Conservation (phyloP, 2,113 vertebrate genomes). For the Clarias gariepinus region DNA sequence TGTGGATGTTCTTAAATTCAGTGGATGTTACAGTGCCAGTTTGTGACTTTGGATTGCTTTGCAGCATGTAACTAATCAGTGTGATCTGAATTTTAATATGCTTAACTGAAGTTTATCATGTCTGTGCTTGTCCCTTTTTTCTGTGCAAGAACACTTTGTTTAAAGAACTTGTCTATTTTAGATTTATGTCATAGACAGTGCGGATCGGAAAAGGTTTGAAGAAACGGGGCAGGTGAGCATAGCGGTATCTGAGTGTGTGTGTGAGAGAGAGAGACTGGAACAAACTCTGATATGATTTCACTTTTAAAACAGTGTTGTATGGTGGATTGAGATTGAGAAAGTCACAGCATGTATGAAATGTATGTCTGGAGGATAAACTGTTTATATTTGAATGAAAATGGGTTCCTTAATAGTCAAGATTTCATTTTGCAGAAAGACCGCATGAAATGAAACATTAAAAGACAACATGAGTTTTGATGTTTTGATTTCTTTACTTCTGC, state of each 20-base stretch:
- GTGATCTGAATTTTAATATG: not conserved
- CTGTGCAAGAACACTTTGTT: not conserved
- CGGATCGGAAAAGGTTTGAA: constrained; percentile 88
- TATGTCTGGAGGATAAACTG: not conserved
- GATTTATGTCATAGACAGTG: constrained; percentile 90
- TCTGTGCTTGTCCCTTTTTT: constrained; percentile 3
- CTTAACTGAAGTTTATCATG: not conserved
- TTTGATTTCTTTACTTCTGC: not conserved
- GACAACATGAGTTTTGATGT: not conserved
- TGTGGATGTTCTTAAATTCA: not conserved
- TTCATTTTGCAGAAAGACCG: not conserved
- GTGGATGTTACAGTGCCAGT: not conserved
- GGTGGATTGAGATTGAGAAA: not conserved
- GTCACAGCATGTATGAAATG: not conserved
- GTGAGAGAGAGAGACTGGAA: too few species aligned
- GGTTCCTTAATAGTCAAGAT: not conserved
- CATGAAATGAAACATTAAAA: not conserved
- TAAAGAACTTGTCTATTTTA: constrained; percentile 58
- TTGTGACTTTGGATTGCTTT: not conserved
- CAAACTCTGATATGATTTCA: not conserved
- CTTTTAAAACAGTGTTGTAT: not conserved
- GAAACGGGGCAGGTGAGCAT: constrained; percentile 82
- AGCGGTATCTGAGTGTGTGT: not conserved
- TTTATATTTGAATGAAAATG: not conserved
- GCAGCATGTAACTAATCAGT: not conserved